phyloP scores from a whole-genome alignment of 1,140 invertebrate genomes.

The Drosophila hydei region DNA sequence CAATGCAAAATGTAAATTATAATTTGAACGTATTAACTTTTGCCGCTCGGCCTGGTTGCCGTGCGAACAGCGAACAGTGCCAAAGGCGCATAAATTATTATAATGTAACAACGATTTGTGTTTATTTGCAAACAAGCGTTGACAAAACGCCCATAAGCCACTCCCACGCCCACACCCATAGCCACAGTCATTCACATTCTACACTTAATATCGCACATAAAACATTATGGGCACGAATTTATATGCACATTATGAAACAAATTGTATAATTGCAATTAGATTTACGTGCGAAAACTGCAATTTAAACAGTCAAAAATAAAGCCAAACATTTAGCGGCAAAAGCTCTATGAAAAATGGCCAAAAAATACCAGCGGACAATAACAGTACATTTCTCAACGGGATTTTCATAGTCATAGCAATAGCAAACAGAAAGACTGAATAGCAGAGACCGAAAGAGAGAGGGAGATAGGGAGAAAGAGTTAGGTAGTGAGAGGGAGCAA shows the following conservation, averaged over 20 bases:
- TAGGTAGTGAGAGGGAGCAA: neutral
- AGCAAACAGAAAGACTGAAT: neutral
- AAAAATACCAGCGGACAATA: conserved; percentile 6
- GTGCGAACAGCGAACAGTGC: conserved; percentile 44
- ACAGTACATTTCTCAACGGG: conserved; percentile 23
- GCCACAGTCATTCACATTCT: neutral
- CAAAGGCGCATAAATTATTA: conserved; percentile 69
- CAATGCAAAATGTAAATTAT: conserved; percentile 50
- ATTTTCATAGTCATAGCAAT: conserved; percentile 16
- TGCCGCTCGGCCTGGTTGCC: conserved; percentile 46
- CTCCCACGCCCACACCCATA: neutral
- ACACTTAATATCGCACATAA: conserved; percentile 26
- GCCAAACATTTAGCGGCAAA: conserved; percentile 15
- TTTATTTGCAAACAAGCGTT: conserved; percentile 74
- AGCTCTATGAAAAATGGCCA: conserved; percentile 11
- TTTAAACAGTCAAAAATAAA: conserved; percentile 36
- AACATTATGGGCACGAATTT: conserved; percentile 66
- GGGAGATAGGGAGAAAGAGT: conserved; percentile 9
- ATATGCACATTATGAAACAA: conserved; percentile 68
- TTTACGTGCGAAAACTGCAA: conserved; percentile 55
- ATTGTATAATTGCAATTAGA: conserved; percentile 82
- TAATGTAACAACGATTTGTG: conserved; percentile 63
- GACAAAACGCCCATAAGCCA: conserved; percentile 21
- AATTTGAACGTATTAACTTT: conserved; percentile 44
- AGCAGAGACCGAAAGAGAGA: neutral